Evolutionary conservation across 1,140 invertebrate species (phyloP), one percentile per base, ranked within the genome.

Genomic region (Panulirus ornatus): DNA sequence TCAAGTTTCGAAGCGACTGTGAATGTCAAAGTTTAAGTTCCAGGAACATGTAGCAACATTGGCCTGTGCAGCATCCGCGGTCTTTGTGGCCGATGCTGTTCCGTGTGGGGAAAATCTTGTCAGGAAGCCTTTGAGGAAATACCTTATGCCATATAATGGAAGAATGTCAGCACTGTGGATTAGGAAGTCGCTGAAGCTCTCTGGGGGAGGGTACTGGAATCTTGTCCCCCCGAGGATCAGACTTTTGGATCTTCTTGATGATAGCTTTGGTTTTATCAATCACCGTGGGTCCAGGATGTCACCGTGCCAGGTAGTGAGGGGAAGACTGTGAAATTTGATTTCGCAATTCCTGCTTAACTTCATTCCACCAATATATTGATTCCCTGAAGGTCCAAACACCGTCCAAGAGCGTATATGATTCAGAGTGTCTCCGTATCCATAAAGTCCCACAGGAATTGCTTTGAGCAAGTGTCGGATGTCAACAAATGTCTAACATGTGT

Each of bases 141-240:
- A 84, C 83, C 83, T 84, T 84, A 84, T 71, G 34, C 66, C 66
- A 71, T 84, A 42, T 84, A 84, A 84, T 84, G 83, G 83, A 85
- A 85, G 83, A 85, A 85, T 85, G 44, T 85, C 83, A 71, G 83
- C 83, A 85, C 40, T 75, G 70, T 34, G 42, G 42, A 47, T 36
- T 27, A 84, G 83, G 83, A 84, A 71, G 63, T 66, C 63, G 54
- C 82, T 84, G 63, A 84, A 11, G 30, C 63, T 83, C 30, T 70
- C 63, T 71, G n/a, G 34, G n/a, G 34, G 78, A 34, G n/a, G n/a
- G 11, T 30, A 19, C 78, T 36, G 78, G 47, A 58, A 81, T 51
- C 47, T 51, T n/a, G 27, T 19, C 78, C 47, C 22, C 78, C 47
- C 47, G 38, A 30, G 78, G 47, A 38, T 81, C 78, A 34, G 47